These are phyloP conservation scores for Centruroides vittatus DNA, from an alignment of 1,140 invertebrate genomes.

Conservation along the genomic window DNA sequence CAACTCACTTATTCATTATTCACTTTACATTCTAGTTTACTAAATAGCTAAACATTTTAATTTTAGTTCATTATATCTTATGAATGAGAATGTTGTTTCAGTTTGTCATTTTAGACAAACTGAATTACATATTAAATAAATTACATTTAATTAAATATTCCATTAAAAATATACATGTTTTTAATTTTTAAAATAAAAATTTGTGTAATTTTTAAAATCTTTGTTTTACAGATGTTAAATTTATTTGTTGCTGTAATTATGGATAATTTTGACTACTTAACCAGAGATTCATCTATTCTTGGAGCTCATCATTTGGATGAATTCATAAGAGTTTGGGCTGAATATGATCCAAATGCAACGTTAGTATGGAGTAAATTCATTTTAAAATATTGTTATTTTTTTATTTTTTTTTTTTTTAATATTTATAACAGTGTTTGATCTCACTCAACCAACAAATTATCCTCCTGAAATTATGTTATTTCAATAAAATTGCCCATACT, in stretches of 20 bases:
- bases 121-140: no score
- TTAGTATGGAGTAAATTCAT: not conserved
- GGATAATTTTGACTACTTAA: slow-evolving; percentile 47
- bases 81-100: no score
- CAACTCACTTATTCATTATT: no score
- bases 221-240: slow-evolving; percentile 79
- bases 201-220: not conserved
- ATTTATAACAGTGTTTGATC: no score
- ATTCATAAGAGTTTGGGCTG: slow-evolving; percentile 98
- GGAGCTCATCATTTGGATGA: slow-evolving; percentile 99
- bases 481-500: no score
- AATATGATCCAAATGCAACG: slow-evolving; percentile 98
- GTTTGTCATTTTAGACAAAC: no score
- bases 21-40: no score
- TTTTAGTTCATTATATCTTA: no score
- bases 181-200: not conserved
- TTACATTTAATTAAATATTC: not conserved
- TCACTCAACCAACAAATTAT: no score
- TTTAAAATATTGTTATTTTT: not conserved
- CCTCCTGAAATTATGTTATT: no score
- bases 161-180: not conserved
- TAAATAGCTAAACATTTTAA: no score
- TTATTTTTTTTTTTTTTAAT: no score
- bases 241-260: slow-evolving; percentile 99
- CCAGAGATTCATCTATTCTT: slow-evolving; percentile 95